Evolutionary conservation across 2,113 vertebrate genomes (phyloP).

Genomic region (Rana temporaria): DNA sequence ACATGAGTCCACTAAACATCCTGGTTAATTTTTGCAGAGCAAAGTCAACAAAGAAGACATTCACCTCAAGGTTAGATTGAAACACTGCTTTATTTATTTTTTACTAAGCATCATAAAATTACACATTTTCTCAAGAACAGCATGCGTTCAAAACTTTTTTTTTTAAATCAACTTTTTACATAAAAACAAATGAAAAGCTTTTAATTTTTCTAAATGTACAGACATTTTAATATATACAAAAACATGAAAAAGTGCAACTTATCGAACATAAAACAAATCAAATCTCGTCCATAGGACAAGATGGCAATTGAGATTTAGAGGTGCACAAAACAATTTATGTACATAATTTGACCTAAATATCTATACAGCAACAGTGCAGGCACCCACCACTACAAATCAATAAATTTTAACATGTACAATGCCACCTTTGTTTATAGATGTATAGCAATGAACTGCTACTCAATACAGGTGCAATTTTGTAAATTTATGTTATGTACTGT

Average conservation of each 20-base stretch:
- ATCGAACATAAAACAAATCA: conserved; percentile 23
- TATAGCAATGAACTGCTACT: background rate
- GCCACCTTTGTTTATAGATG: background rate
- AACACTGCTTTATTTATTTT: conserved; percentile 38
- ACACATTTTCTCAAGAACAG: conserved; percentile 28
- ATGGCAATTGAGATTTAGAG: conserved; percentile 31
- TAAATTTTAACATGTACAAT: background rate
- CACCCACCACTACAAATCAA: conserved; percentile 3
- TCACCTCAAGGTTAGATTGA: background rate
- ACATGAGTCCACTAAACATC: too few species aligned
- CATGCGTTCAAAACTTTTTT: conserved; percentile 35
- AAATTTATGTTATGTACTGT: background rate
- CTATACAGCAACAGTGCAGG: conserved; percentile 39
- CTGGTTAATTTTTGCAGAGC: too few species aligned
- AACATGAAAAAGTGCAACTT: conserved; percentile 46
- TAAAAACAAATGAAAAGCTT: conserved; percentile 29
- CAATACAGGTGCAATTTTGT: conserved; percentile 5
- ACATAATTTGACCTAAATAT: conserved; percentile 35
- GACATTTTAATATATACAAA: conserved; percentile 46
- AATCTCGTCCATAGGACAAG: conserved; percentile 50
- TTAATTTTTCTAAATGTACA: conserved; percentile 46
- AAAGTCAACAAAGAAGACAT: too few species aligned
- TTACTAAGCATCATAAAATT: conserved; percentile 51
- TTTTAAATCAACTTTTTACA: background rate
- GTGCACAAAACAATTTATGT: conserved; percentile 32